A percentile compares a stretch with the other conserved stretches of the same genome.
phyloP scores from a whole-genome alignment of 2,888 invertebrate species.

The Coronaproctus castanopsis region DNA sequence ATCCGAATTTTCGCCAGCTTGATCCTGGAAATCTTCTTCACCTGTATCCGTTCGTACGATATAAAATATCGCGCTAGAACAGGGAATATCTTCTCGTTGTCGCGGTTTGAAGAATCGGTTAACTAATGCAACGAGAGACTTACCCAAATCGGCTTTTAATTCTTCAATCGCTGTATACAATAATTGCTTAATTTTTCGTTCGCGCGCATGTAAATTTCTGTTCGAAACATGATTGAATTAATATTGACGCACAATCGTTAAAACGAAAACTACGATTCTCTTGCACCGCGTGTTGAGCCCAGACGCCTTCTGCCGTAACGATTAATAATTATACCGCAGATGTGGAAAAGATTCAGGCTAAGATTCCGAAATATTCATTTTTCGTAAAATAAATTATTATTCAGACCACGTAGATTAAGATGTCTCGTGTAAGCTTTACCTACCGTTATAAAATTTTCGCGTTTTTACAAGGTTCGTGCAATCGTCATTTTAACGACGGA shows the following conservation, averaged over 20 bases:
- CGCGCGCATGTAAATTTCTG: background rate
- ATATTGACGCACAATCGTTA: background rate
- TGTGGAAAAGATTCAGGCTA: no score
- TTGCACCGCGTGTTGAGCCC: background rate
- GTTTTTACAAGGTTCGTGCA: no score
- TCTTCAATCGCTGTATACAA: background rate
- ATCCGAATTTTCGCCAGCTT: slow-evolving; percentile 10
- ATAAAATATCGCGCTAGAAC: background rate
- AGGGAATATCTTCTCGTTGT: background rate
- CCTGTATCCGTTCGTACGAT: slow-evolving; percentile 12
- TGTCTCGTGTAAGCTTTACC: no score
- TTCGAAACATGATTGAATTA: background rate
- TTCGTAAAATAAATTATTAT: no score
- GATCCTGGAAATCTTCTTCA: slow-evolving; percentile 12
- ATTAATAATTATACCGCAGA: no score
- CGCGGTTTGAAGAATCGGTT: background rate
- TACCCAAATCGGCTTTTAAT: background rate
- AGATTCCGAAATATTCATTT: no score
- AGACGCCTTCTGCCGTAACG: background rate
- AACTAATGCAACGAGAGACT: background rate
- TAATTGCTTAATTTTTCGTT: background rate
- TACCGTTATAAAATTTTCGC: no score
- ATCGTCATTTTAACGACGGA: no score
- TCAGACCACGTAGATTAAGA: no score
- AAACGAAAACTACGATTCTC: background rate